Evolutionary conservation across 2,888 invertebrate species (phyloP).

Genomic region (Heliconius ismenius): DNA sequence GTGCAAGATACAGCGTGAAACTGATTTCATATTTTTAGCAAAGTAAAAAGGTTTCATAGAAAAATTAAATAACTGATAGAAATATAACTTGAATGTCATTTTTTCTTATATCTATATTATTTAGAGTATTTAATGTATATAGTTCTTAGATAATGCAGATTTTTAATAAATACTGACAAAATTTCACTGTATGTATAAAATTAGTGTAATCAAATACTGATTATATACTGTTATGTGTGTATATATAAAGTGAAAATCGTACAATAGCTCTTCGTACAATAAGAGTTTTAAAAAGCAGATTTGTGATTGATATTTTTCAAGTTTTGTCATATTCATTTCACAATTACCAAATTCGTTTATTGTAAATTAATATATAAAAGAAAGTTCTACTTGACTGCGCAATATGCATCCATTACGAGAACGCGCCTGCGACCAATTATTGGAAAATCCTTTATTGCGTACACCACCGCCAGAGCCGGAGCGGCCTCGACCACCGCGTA

Average conservation of each 20-base stretch:
- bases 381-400: background rate
- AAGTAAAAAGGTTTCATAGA: background rate
- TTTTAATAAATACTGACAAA: background rate
- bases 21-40: background rate
- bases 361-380: background rate
- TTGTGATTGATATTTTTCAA: background rate
- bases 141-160: background rate
- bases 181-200: background rate
- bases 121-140: background rate
- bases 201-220: background rate
- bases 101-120: background rate
- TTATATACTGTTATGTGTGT: background rate
- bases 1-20: no score
- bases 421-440: constrained; percentile 61
- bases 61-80: background rate
- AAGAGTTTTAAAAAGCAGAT: background rate
- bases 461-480: constrained; percentile 73
- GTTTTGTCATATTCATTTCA: background rate
- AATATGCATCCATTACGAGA: constrained; percentile 67
- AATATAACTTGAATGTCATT: background rate
- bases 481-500: constrained; percentile 62
- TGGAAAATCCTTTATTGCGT: constrained; percentile 60
- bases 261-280: background rate
- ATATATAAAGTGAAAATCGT: background rate
- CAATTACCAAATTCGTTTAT: background rate